These are phyloP conservation scores for Agonum fuliginosum DNA, from an alignment of 2,888 invertebrate genomes.

Conservation along the genomic window DNA sequence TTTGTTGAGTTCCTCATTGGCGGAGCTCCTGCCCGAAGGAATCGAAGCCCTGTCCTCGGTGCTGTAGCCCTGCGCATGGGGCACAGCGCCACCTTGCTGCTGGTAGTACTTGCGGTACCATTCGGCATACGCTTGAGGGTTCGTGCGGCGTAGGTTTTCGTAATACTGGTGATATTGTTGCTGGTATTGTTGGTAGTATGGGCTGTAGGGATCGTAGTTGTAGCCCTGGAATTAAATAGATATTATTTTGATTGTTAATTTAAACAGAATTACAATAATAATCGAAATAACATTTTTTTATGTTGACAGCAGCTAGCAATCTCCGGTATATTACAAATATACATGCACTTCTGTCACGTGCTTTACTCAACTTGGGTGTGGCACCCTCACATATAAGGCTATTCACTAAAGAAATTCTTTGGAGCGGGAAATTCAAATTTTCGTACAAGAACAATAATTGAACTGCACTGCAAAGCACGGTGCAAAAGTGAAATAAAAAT, in stretches of 20 bases:
- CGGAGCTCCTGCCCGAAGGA: constrained; percentile 89
- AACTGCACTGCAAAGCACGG: too few relatives aligned
- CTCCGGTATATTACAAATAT: too few relatives aligned
- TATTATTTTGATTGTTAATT: neutral
- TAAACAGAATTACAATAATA: constrained; percentile 1
- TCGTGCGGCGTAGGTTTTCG: constrained; percentile 84
- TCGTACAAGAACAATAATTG: too few relatives aligned
- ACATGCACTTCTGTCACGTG: too few relatives aligned
- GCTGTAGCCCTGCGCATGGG: constrained; percentile 66
- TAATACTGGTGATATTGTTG: constrained; percentile 78
- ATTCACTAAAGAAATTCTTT: too few relatives aligned
- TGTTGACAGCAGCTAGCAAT: too few relatives aligned
- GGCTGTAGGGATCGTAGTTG: constrained; percentile 76
- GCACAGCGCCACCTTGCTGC: constrained; percentile 65
- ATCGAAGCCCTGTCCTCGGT: constrained; percentile 85
- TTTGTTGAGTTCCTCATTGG: constrained; percentile 78
- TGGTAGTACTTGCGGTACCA: constrained; percentile 84
- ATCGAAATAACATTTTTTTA: neutral
- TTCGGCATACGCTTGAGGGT: constrained; percentile 87
- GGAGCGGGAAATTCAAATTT: too few relatives aligned
- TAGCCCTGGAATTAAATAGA: constrained; percentile 67
- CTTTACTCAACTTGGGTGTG: too few relatives aligned
- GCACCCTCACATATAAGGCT: too few relatives aligned
- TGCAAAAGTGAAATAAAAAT: too few relatives aligned
- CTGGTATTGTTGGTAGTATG: constrained; percentile 77